phyloP scores from a whole-genome alignment of 2,888 invertebrate genomes.

The Nemapogon koenigi region DNA sequence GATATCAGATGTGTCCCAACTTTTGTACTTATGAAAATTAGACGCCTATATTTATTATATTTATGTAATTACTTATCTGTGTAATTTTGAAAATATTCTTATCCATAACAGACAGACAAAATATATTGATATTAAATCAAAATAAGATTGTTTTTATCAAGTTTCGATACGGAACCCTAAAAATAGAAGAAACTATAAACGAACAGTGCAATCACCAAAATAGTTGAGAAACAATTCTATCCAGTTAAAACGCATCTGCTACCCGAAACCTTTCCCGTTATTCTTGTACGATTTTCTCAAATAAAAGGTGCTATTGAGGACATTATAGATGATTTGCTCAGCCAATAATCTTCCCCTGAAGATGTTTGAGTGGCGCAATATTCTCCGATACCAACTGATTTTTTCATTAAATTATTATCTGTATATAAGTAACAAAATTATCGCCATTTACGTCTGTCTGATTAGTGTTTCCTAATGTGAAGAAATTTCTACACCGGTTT shows the following conservation, averaged over 20 bases:
- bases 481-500: too few species aligned
- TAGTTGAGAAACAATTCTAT: conserved; percentile 20
- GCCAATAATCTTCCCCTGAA: conserved; percentile 10
- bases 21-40: too few species aligned
- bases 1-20: too few species aligned
- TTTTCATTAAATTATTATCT: background rate
- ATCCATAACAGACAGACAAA: too few species aligned
- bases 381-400: background rate
- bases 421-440: background rate
- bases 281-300: conserved; percentile 8
- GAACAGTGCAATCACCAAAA: conserved; percentile 19
- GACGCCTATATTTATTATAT: too few species aligned
- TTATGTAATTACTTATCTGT: too few species aligned
- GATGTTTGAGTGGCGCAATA: background rate
- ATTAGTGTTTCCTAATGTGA: background rate
- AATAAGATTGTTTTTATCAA: too few species aligned
- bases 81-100: too few species aligned
- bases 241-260: conserved; percentile 22
- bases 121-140: too few species aligned
- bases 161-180: background rate
- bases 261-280: conserved; percentile 16
- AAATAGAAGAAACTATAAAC: conserved; percentile 13
- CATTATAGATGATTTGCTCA: conserved; percentile 12
- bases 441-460: background rate
- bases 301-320: conserved; percentile 10